Base-by-base conservation (phyloP, 2,797 vertebrate species). In the Clarias pachynema region DNA sequence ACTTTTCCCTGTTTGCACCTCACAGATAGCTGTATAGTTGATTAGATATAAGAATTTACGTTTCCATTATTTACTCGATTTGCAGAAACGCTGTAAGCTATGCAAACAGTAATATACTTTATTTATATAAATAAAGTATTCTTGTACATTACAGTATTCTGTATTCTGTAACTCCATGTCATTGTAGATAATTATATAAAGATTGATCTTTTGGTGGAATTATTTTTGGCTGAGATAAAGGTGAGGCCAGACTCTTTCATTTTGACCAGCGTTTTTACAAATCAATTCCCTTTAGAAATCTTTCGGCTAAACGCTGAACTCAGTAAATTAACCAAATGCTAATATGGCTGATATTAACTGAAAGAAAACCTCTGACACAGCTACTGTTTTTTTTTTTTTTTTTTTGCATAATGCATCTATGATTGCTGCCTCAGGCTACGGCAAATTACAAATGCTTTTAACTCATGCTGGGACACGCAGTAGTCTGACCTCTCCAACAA, bases 371-470 rank as follows among this genome's bases (percentile, higher is more conserved):
- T 79, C 60, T 65, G 60, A 79, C 59, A 62, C 78, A 79, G 37
- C 60, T n/a, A 18, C 22, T 63, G 60, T 49, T 37, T 37, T 65
- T 49, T 44, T 44, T 44, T 9, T 44, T 40, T 44, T 70, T 22
- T 44, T 65, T 79, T 79, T 44, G 63, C 60, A 79, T 79, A 79
- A 79, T 79, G 78, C 18, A 24, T 79, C 60, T 65, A 60, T 65
- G 60, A 79, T 79, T 79, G 16, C 60, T 49, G 60, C 78, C 78
- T 79, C 60, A 26, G 78, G 60, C 78, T 44, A 79, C 59, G 9
- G 77, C 59, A 44, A 79, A 79, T 79, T 79, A 79, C 74, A 37
- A 65, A 37, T 20, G 66, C 34, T 79, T 79, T 82, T 59, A 82
- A n/a, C 66, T n/a, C 31, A 9, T 57, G 79, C 79, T 68, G n/a